Evolutionary conservation across 2,888 invertebrate species (phyloP).

Genomic region (Diaperis boleti): DNA sequence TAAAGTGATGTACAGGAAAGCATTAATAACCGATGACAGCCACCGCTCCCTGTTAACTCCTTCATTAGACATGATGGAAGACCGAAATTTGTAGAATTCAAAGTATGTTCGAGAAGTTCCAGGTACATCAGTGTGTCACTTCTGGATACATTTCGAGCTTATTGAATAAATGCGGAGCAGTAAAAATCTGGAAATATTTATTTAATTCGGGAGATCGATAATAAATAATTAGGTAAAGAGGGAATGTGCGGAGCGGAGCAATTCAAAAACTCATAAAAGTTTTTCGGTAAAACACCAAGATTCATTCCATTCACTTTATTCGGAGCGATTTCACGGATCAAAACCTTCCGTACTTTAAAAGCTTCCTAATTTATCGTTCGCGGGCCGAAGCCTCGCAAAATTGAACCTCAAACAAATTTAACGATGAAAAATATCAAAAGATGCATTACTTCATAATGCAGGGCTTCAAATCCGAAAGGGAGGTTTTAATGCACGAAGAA

Average conservation of each 20-base stretch:
- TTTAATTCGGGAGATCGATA: background rate
- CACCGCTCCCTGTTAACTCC: background rate
- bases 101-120: background rate
- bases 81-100: background rate
- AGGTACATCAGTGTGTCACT: background rate
- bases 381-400: too few species aligned
- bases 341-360: background rate
- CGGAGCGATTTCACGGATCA: background rate
- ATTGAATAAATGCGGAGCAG: too few species aligned
- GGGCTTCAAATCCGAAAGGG: too few species aligned
- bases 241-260: background rate
- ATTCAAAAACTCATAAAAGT: constrained; percentile 1
- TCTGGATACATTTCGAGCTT: background rate
- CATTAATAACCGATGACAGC: background rate
- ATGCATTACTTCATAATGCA: too few species aligned
- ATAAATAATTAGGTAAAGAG: background rate
- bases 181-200: background rate
- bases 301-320: background rate
- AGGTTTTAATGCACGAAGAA: too few species aligned
- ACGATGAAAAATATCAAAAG: too few species aligned
- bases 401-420: too few species aligned
- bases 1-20: background rate
- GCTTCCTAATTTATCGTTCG: too few species aligned
- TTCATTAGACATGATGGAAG: background rate
- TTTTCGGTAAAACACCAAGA: background rate